Evolutionary conservation across 2,888 invertebrate species (phyloP), one percentile per base, ranked within the genome.

Genomic region (Tetramorium bicarinatum): DNA sequence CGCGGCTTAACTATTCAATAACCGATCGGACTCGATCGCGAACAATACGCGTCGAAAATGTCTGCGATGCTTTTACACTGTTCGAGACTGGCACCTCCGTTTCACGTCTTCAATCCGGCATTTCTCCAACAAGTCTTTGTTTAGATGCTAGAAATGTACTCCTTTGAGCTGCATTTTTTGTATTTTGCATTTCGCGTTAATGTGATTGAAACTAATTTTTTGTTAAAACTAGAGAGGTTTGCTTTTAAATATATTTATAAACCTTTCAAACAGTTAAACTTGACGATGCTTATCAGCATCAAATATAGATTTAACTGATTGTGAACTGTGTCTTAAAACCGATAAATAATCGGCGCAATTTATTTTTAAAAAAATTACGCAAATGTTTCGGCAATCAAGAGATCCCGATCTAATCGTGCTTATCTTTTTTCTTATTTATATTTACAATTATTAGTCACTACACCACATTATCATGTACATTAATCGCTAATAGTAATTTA

Each of bases 1-100:
- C 87, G 85, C 80, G 92, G 93, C 93, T 94, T 94, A 94, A 94
- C 94, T 94, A 94, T 95, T 95, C 94, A 94, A 95, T 94, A 94
- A 94, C 94, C 93, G 94, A 94, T 94, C 92, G 89, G 87, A 85
- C 69, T 83, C 86, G 85, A 67, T 67, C 44, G 52, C 81, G 85
- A 34, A 34, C 29, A 93, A 89, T 94, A 93, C 93, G 93, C 93
- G 93, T 94, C 89, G 89, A 93, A 93, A 93, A 93, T 93, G 92
- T 92, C 90, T 85, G 77, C 71, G 80, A 74, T 81, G 72, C 75
- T 71, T 72, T n/a, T 13, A 15, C 29, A 15, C 64, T 75, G 64
- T 54, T 56, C 56, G 44, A n/a, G 44, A 77, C n/a, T n/a, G 29
- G n/a, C 54, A 44, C 3, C 54, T 29, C 66, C 54, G 25, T 77